Evolutionary conservation across 2,113 vertebrate species (phyloP).

Genomic region (Grantiella picta): DNA sequence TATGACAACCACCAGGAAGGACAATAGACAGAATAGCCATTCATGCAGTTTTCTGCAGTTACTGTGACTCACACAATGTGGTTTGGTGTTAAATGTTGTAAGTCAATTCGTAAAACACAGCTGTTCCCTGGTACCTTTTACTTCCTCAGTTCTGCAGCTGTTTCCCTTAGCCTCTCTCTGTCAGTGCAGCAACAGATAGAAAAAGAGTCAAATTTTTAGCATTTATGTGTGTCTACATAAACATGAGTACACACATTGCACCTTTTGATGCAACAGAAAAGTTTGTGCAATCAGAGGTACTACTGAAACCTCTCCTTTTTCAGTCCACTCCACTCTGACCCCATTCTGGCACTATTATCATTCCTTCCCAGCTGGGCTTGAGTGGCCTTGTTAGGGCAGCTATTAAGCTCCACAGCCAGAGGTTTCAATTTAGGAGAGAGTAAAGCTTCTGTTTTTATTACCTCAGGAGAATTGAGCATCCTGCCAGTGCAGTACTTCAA

Average conservation of each 20-base stretch:
- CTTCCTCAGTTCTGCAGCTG: background rate
- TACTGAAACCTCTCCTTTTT: background rate
- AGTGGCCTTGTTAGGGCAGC: background rate
- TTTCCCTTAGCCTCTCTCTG: background rate
- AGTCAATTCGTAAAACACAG: background rate
- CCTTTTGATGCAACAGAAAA: background rate
- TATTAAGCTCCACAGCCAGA: background rate
- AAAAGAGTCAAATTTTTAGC: background rate
- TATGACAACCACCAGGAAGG: background rate
- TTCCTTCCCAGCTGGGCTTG: background rate
- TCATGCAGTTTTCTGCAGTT: background rate
- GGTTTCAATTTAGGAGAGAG: background rate
- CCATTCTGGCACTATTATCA: background rate
- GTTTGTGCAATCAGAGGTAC: background rate
- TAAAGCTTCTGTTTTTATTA: slow-evolving; percentile 8
- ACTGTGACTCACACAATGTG: background rate
- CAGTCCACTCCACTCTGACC: background rate
- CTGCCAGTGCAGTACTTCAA: background rate
- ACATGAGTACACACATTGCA: background rate
- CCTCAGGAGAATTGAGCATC: background rate
- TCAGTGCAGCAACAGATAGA: background rate
- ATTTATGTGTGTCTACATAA: background rate
- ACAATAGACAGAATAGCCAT: background rate
- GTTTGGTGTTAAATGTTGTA: background rate
- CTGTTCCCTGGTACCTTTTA: background rate